Evolutionary conservation across 2,797 vertebrate species (phyloP).

Genomic region (Eulemur rubriventer): DNA sequence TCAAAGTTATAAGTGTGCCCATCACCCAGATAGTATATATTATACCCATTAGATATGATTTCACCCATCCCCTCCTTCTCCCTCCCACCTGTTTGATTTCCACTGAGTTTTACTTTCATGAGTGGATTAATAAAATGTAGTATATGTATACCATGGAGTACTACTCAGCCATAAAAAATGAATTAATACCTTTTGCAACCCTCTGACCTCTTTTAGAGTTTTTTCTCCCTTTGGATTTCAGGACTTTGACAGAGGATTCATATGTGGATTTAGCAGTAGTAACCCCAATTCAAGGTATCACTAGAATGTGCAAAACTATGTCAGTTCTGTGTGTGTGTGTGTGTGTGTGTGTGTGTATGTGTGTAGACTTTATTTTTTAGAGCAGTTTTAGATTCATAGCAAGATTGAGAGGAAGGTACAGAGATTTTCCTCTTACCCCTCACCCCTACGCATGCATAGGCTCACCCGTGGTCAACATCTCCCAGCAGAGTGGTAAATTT

Average conservation of each 20-base stretch:
- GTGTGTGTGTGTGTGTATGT: background rate
- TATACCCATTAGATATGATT: too few species aligned
- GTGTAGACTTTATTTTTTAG: background rate
- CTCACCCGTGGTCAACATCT: background rate
- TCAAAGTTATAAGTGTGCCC: too few species aligned
- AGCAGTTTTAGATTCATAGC: background rate
- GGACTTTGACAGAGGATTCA: background rate
- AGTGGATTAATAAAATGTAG: too few species aligned
- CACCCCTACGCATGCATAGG: too few species aligned
- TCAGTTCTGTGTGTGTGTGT: background rate
- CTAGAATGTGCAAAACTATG: background rate
- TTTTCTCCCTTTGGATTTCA: background rate
- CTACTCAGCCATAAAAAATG: too few species aligned
- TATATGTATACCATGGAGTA: too few species aligned
- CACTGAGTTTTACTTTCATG: too few species aligned
- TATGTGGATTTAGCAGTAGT: background rate
- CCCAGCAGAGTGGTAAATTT: background rate
- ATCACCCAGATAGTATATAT: too few species aligned
- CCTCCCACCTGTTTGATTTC: too few species aligned
- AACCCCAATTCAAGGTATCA: background rate
- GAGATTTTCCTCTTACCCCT: background rate
- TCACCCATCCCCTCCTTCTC: too few species aligned
- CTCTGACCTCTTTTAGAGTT: background rate
- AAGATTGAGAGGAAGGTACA: background rate
- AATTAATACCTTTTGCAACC: too few species aligned